Base-by-base conservation (phyloP, 2,888 invertebrate species). In the Euphydryas editha region DNA sequence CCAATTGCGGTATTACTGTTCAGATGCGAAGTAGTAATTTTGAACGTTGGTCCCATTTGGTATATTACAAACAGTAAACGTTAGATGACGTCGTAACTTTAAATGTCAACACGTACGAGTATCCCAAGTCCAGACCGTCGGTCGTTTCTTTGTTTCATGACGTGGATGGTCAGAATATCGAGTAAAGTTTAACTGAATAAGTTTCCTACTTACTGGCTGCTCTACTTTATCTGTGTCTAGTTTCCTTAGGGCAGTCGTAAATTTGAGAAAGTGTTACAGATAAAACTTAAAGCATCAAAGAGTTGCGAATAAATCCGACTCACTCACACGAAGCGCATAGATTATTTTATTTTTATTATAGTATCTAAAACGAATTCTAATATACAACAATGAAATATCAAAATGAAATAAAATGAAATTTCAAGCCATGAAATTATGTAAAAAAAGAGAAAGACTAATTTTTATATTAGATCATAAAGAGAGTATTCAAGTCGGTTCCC, bases 181-280 rank as follows among this genome's bases (percentile, higher is more conserved):
- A 62, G 69, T 70, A 79, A 87, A 86, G 76, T 87, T 86, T 79
- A 85, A 87, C 83, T 78, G 78, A 79, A 83, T 83, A 85, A 86
- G 81, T 87, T 87, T 80, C 73, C 73, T 75, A 80, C 79, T 49
- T 49, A 76, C 55, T 74, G 66, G 30, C n/a, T 30, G 71, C 71
- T 72, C 77, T 73, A 17, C 78, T 80, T 76, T 68, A 54, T 76
- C 1, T n/a, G 7, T 51, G 1, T 1, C n/a, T 46, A 17, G 17
- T 18, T n/a, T 24, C n/a, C 18, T 30, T n/a, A 6, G 51, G 30
- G 5, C 30, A 24, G 10, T 7, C 15, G n/a, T 6, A 5, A 11
- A n/a, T n/a, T 13, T 13, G 20, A 47, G 6, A 47, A 47, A 20
- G 18, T 20, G 4, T 30, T 30, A 30, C 30, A 30, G 30, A 30